Evolutionary conservation across 2,888 invertebrate genomes (phyloP).

Genomic region (Tipula confusa): DNA sequence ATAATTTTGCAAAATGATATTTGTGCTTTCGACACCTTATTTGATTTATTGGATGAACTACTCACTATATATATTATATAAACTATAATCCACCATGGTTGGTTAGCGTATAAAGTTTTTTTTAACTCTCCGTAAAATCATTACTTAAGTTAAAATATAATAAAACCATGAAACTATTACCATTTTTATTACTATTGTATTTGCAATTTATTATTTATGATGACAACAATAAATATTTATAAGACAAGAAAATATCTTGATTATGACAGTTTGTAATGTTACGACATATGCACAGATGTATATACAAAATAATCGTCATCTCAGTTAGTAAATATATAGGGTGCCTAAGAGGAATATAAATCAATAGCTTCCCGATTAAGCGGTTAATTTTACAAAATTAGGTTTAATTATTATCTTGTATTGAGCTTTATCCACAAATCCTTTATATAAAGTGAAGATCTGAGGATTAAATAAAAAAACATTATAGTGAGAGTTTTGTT

Average conservation of each 20-base stretch:
- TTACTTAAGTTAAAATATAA: neutral
- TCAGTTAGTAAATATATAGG: too few species aligned
- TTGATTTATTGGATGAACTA: neutral
- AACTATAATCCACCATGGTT: slow-evolving; percentile 3
- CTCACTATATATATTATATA: too few species aligned
- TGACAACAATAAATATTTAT: neutral
- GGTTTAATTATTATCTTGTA: too few species aligned
- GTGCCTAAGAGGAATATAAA: too few species aligned
- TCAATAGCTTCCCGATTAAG: too few species aligned
- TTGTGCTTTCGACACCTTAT: neutral
- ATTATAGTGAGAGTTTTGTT: too few species aligned
- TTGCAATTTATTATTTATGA: neutral
- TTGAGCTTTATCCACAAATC: too few species aligned
- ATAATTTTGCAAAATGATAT: neutral
- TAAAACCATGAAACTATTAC: neutral
- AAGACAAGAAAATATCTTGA: neutral
- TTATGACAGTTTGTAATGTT: slow-evolving; percentile 1
- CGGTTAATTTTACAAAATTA: too few species aligned
- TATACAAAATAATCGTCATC: neutral
- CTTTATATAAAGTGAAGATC: too few species aligned
- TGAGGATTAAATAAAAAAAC: too few species aligned
- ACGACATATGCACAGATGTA: neutral
- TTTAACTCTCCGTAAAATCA: neutral
- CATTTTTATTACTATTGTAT: neutral
- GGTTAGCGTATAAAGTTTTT: neutral